Evolutionary conservation across 2,797 vertebrate genomes (phyloP).

Genomic region (Sebastes jordani): DNA sequence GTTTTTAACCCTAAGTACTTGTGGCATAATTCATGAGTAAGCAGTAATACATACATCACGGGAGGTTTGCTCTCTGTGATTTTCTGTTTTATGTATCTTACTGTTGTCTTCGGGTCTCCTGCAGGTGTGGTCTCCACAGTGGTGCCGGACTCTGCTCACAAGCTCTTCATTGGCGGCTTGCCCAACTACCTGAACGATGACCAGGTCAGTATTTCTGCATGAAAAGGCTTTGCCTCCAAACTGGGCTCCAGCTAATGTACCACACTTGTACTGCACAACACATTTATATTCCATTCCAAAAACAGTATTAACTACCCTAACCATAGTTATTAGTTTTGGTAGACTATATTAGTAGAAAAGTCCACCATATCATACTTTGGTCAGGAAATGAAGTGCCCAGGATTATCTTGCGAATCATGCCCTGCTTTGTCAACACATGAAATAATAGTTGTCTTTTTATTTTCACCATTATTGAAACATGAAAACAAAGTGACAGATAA

Average conservation of each 20-base stretch:
- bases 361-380: neutral
- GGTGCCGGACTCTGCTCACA: constrained; percentile 94
- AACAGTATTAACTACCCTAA: neutral
- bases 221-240: neutral
- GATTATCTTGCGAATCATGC: neutral
- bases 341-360: neutral
- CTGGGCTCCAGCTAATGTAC: neutral
- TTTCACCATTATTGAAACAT: neutral
- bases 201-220: constrained; percentile 81
- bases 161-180: constrained; percentile 93
- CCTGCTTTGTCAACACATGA: neutral
- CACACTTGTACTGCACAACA: neutral
- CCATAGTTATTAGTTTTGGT: no score
- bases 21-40: constrained; percentile 62
- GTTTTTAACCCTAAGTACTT: constrained; percentile 73
- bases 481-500: neutral
- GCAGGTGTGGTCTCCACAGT: constrained; percentile 94
- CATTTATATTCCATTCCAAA: neutral
- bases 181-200: constrained; percentile 96
- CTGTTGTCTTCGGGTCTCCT: constrained; percentile 1
- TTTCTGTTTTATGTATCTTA: neutral
- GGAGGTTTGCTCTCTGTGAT: neutral
- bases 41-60: constrained; percentile 3
- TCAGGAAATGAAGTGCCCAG: neutral
- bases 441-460: neutral